These are phyloP conservation scores for Dyspetes luteomarginatus DNA, from an alignment of 2,888 invertebrate species.

Conservation along the genomic window DNA sequence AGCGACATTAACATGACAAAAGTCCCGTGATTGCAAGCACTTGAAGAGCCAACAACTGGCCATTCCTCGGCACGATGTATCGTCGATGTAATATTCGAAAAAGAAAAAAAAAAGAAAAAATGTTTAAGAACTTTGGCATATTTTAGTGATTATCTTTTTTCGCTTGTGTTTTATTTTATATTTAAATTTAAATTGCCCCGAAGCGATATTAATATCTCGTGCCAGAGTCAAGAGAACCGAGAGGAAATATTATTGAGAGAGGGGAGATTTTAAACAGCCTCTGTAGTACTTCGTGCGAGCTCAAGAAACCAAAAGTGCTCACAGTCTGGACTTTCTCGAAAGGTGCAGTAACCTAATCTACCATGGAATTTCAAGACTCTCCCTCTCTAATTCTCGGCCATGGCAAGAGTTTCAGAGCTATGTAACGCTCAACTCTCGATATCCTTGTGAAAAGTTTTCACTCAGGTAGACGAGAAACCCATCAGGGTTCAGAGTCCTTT, in stretches of 20 bases:
- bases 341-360: conserved; percentile 69
- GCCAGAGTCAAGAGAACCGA: not conserved
- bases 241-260: not conserved
- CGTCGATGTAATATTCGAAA: not conserved
- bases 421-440: conserved; percentile 1
- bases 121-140: not conserved
- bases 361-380: conserved; percentile 63
- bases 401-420: not conserved
- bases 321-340: not conserved
- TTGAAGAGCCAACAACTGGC: conserved; percentile 26
- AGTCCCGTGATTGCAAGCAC: conserved; percentile 61
- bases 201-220: not conserved
- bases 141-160: not conserved
- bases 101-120: conserved; percentile 7
- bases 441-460: conserved; percentile 30
- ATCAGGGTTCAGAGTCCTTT: conserved; percentile 49
- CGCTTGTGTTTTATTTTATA: conserved; percentile 1
- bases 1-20: conserved; percentile 64
- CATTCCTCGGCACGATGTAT: conserved; percentile 1
- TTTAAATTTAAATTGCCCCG: not conserved
- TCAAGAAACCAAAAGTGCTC: not conserved
- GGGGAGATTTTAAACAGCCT: not conserved
- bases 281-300: not conserved
- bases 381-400: not conserved
- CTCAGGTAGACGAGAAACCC: conserved; percentile 49